Evolutionary conservation across 2,888 invertebrate genomes (phyloP), one percentile per base, ranked within the genome.

Genomic region (Napeogenes inachia): DNA sequence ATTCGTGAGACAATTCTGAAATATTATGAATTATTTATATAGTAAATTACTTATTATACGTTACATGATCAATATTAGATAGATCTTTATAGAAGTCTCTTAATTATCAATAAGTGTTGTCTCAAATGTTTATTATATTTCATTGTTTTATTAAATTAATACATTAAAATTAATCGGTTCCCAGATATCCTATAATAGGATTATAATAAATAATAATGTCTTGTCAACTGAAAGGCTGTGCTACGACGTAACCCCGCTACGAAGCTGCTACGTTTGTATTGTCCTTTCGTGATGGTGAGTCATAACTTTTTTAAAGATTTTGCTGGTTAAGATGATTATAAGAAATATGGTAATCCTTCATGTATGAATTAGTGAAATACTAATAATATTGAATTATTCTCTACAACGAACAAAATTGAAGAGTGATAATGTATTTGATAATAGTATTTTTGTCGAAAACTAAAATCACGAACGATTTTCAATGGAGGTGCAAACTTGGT

Each of bases 401-500:
- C 21, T 1, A 21, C 21, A 21, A 21, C 21, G 1, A 21, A 21
- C 1, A 1, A 21, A 21, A 21, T 21, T 21, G 21, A 21, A 21
- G 21, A 21, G 21, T 21, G 21, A 21, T 21, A 21, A 21, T 21
- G 21, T 21, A 21, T 21, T 21, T 21, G 21, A 21, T 21, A 21
- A 21, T 35, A 35, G 4, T 35, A 35, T 35, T 35, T 35, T 35
- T 35, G 21, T 55, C 45, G 57, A 47, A 60, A 42, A 42, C 35
- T 10, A 2, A 55, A 45, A 32, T 47, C 45, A 56, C 65, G 64
- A 62, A 68, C 53, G 57, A 30, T 12, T 30, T 63, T 21, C 2
- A 35, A n/a, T 21, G 60, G 53, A 33, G 33, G 35, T 59, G 62
- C 53, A 62, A 54, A 57, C 59, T 69, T 74, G 77, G 76, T 71